Conservation (phyloP, 2,797 vertebrate genomes). For the Alectoris magna region DNA sequence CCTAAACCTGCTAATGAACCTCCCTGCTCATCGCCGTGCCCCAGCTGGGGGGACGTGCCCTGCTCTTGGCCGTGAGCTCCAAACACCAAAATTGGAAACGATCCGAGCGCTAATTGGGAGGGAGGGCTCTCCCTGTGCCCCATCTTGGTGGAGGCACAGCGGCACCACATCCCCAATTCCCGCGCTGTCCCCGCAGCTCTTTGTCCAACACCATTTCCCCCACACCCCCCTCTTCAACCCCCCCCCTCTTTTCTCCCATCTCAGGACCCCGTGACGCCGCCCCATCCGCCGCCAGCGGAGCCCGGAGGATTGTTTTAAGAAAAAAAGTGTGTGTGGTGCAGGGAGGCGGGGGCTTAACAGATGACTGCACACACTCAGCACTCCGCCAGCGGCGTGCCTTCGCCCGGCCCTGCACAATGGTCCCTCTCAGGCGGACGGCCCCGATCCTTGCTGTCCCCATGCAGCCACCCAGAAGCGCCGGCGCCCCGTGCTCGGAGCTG, state of each 20-base stretch:
- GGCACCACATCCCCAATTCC: background rate
- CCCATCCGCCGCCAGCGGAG: background rate
- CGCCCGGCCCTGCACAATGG: conserved; percentile 79
- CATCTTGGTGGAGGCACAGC: background rate
- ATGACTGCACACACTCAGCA: conserved; percentile 78
- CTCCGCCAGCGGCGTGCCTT: conserved; percentile 64
- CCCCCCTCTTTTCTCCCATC: background rate
- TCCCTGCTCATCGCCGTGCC: background rate
- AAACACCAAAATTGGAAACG: background rate
- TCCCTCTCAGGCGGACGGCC: conserved; percentile 68
- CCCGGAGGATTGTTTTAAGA: conserved; percentile 32
- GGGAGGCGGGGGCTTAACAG: conserved; percentile 67
- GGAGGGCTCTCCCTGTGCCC: background rate
- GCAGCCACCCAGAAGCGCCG: conserved; percentile 64
- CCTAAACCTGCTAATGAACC: background rate
- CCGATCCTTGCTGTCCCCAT: conserved; percentile 32
- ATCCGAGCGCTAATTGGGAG: background rate
- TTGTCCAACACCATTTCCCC: background rate
- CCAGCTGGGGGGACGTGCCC: background rate
- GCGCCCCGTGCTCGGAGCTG: conserved; percentile 67
- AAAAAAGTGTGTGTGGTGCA: background rate
- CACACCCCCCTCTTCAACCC: no score
- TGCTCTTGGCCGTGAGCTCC: background rate
- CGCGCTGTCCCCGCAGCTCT: background rate
- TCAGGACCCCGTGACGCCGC: background rate